Evolutionary conservation across 2,113 vertebrate genomes (phyloP).

Genomic region (Toxostoma redivivum): DNA sequence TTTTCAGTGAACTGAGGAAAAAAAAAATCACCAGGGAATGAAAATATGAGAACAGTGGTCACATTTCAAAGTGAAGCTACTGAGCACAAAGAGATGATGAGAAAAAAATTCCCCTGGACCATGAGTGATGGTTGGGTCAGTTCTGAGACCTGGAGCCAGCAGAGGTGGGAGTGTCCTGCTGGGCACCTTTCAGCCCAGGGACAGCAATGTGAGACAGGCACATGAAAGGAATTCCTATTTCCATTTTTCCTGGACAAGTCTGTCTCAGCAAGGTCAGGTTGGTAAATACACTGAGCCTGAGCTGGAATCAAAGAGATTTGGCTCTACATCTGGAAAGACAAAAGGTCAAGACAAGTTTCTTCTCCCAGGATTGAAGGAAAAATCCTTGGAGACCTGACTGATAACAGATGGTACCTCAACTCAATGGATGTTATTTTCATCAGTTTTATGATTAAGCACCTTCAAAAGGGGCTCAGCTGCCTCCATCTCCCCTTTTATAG

Average conservation of each 20-base stretch:
- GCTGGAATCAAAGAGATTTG: neutral
- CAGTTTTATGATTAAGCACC: neutral
- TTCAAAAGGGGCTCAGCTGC: neutral
- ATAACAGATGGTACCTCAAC: neutral
- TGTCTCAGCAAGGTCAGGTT: neutral
- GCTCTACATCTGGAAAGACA: neutral
- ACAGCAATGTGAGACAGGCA: neutral
- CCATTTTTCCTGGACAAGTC: neutral
- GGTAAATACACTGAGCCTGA: neutral
- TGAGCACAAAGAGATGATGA: neutral
- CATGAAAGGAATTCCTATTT: neutral
- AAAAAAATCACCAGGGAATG: neutral
- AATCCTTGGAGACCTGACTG: neutral
- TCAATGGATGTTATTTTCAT: neutral
- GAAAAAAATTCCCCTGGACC: neutral
- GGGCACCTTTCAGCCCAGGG: neutral
- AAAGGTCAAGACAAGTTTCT: neutral
- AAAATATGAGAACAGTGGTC: neutral
- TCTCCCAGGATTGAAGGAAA: neutral
- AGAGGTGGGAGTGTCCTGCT: neutral
- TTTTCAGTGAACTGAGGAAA: neutral
- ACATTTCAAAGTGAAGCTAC: neutral
- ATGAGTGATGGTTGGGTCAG: neutral
- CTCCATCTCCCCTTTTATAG: neutral
- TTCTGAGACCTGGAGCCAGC: neutral